Percentiles rank a stretch among this genome's conserved stretches.
Evolutionary conservation across 1,140 invertebrate genomes (phyloP).

Genomic region (Physella acuta): DNA sequence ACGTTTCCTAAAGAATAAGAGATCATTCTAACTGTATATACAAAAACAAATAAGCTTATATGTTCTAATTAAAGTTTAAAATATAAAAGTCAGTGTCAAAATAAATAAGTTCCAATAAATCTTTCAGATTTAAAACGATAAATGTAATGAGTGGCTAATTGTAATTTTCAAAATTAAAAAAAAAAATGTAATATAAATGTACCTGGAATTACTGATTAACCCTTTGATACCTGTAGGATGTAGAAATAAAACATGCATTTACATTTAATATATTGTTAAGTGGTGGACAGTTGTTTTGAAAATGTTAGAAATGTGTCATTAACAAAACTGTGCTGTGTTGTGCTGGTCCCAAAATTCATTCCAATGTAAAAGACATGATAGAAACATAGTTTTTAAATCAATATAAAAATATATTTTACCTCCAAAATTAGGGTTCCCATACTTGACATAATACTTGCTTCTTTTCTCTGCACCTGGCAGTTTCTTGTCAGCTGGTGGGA

Average conservation of each 20-base stretch:
- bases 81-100: neutral
- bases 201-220: constrained; percentile 64
- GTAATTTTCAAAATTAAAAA: neutral
- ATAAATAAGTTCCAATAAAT: constrained; percentile 3
- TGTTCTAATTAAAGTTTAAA: neutral
- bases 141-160: no score
- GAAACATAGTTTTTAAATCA: no score
- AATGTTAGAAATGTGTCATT: no score
- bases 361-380: no score
- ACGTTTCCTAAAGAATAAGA: no score
- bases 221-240: constrained; percentile 62
- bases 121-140: no score
- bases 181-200: constrained; percentile 25
- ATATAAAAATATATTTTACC: constrained; percentile 54
- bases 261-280: no score
- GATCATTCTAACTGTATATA: no score
- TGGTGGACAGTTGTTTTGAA: no score
- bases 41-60: neutral
- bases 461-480: constrained; percentile 66
- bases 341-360: no score
- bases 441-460: constrained; percentile 69
- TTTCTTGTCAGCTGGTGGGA: constrained; percentile 66
- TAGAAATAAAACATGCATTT: no score
- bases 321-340: no score
- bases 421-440: constrained; percentile 70